Conservation (phyloP, 2,888 invertebrate species). For the Calameuta idolon region DNA sequence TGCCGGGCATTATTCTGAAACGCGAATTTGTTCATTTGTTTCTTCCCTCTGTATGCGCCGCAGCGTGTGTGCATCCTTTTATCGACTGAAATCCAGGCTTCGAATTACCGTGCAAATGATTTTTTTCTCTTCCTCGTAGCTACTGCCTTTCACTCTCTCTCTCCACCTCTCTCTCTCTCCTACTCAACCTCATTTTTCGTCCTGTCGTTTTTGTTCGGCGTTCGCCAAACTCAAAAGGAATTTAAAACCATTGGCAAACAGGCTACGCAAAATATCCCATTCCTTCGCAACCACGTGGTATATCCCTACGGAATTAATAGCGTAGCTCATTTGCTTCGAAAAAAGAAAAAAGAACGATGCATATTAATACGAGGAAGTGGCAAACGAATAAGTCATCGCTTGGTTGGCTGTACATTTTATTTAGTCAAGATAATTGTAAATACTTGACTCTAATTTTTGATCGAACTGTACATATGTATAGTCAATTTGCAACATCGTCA, state of each 20-base stretch:
- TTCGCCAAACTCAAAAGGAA: slow-evolving; percentile 61
- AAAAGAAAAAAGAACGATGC: background rate
- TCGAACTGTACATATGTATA: background rate
- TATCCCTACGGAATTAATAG: background rate
- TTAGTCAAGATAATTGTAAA: background rate
- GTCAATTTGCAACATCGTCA: background rate
- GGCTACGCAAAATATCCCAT: slow-evolving; percentile 24
- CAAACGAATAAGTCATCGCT: background rate
- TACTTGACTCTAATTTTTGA: background rate
- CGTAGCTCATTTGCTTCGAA: background rate
- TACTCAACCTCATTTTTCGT: slow-evolving; percentile 14
- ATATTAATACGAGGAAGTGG: background rate
- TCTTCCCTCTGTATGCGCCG: slow-evolving; percentile 66
- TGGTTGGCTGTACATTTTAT: background rate
- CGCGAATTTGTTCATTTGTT: slow-evolving; percentile 68
- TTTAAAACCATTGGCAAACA: slow-evolving; percentile 58
- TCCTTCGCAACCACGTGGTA: background rate
- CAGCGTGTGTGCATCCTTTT: slow-evolving; percentile 66
- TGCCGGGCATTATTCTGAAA: slow-evolving; percentile 68
- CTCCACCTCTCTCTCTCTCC: slow-evolving; percentile 16
- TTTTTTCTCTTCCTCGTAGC: slow-evolving; percentile 49
- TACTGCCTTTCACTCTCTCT: slow-evolving; percentile 21
- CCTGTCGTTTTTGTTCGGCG: slow-evolving; percentile 15
- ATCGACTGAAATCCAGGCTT: slow-evolving; percentile 68
- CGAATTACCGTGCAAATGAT: slow-evolving; percentile 68